Conservation (phyloP, 1,140 invertebrate genomes). For the Leguminivora glycinivorella region DNA sequence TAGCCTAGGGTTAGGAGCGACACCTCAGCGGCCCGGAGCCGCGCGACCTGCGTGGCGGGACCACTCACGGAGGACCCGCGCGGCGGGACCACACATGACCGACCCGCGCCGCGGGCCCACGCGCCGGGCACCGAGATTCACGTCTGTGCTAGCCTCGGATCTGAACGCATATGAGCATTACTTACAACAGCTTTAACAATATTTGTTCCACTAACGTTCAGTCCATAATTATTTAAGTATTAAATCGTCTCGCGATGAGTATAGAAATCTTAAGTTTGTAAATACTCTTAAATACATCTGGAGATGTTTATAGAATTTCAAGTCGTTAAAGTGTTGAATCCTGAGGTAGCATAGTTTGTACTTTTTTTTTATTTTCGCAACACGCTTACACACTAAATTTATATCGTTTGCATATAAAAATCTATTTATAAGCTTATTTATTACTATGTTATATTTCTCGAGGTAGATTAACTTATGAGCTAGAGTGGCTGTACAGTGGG, state of each 20-base stretch:
- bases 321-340: constrained; percentile 67
- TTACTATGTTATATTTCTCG: constrained; percentile 68
- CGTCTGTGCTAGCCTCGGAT: constrained; percentile 28
- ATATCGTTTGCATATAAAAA: constrained; percentile 75
- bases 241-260: constrained; percentile 30
- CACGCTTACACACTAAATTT: constrained; percentile 61
- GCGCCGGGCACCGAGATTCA: constrained; percentile 40
- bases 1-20: constrained; percentile 59
- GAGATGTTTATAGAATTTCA: constrained; percentile 48
- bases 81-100: neutral
- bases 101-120: constrained; percentile 24
- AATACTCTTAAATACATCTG: constrained; percentile 53
- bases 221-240: constrained; percentile 36
- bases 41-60: constrained; percentile 1
- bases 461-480: constrained; percentile 78
- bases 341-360: constrained; percentile 79
- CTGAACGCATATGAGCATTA: constrained; percentile 31
- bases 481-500: constrained; percentile 60
- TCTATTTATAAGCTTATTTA: constrained; percentile 74
- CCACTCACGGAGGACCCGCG: neutral
- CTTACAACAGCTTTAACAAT: constrained; percentile 39
- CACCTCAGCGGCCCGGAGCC: constrained; percentile 44
- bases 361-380: constrained; percentile 71
- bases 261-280: constrained; percentile 38
- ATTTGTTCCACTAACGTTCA: constrained; percentile 49